These are phyloP conservation scores for Artemisiospiza belli DNA, from an alignment of 2,113 vertebrate species.

Conservation along the genomic window DNA sequence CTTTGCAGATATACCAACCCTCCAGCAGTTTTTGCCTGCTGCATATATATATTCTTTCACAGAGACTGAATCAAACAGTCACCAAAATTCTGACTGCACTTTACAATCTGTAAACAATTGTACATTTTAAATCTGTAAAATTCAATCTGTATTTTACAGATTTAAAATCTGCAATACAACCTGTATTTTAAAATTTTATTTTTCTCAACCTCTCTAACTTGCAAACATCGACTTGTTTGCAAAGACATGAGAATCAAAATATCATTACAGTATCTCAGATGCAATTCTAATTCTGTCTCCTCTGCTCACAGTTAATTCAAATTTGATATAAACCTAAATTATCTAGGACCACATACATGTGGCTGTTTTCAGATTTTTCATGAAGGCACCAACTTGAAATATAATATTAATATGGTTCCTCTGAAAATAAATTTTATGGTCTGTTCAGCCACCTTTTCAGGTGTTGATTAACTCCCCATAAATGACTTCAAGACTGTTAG, in stretches of 20 bases:
- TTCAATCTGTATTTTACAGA: background rate
- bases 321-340: background rate
- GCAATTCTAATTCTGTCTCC: background rate
- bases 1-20: background rate
- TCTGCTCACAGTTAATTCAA: background rate
- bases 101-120: background rate
- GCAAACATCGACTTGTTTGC: background rate
- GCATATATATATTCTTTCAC: background rate
- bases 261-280: background rate
- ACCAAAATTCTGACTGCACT: background rate
- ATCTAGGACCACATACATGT: background rate
- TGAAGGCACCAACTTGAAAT: background rate
- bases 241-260: background rate
- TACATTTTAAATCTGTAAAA: background rate
- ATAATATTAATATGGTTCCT: background rate
- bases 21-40: background rate
- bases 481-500: background rate
- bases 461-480: background rate
- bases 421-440: background rate
- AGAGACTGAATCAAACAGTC: background rate
- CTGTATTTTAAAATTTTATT: background rate
- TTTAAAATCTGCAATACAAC: background rate
- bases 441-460: background rate
- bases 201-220: background rate
- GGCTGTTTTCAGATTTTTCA: background rate